Conservation (phyloP, 2,888 invertebrate genomes). For the Serripes groenlandicus region DNA sequence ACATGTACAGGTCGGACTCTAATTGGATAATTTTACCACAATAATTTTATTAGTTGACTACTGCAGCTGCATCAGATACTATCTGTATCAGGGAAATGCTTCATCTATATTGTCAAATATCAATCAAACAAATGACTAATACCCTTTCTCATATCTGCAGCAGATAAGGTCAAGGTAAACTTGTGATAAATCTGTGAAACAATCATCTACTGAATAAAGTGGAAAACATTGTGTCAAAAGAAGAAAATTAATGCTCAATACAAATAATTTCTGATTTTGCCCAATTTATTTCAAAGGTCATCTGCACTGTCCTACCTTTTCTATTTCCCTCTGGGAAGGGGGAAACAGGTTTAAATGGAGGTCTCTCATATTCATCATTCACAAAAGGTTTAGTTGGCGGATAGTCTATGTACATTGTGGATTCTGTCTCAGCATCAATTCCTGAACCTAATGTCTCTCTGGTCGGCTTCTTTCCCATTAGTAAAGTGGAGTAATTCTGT, state of each 20-base stretch:
- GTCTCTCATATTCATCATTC: conserved; percentile 77
- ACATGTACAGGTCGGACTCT: background rate
- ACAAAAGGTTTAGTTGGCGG: conserved; percentile 82
- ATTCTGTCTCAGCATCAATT: conserved; percentile 60
- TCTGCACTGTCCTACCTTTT: conserved; percentile 77
- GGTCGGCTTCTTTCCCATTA: conserved; percentile 66
- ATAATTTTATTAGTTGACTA: background rate
- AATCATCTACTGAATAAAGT: background rate
- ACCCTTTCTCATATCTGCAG: too few relatives aligned
- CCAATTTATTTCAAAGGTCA: background rate
- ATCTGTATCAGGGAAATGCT: too few relatives aligned
- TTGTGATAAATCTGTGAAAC: too few relatives aligned
- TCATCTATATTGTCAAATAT: too few relatives aligned
- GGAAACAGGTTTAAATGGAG: conserved; percentile 74
- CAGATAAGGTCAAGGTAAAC: too few relatives aligned
- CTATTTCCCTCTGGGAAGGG: conserved; percentile 83
- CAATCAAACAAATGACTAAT: too few relatives aligned
- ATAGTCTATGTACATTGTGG: conserved; percentile 77
- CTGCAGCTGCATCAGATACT: background rate
- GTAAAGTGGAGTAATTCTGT: conserved; percentile 68
- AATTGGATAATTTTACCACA: background rate
- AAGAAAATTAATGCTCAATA: background rate
- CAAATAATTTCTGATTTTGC: background rate
- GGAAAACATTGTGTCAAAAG: background rate
- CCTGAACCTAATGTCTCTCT: conserved; percentile 57